Conservation (phyloP, 2,888 invertebrate species). For the Andrena bucephala region DNA sequence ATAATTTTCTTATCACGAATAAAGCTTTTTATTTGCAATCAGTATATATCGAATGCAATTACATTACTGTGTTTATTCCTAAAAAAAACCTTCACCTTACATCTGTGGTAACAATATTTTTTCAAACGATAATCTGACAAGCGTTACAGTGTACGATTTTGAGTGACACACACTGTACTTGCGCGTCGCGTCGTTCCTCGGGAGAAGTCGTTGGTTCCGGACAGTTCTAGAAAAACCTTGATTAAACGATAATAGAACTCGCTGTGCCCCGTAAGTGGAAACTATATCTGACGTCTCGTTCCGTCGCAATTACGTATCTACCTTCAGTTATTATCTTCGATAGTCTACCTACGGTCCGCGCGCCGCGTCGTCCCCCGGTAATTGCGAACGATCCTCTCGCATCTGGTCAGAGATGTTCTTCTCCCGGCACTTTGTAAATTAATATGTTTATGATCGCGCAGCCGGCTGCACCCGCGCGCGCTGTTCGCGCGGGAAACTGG, state of each 20-base stretch:
- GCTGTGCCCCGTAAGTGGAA: slow-evolving; percentile 14
- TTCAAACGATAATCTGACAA: too few species aligned
- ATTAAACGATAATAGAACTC: slow-evolving; percentile 29
- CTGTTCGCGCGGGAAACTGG: slow-evolving; percentile 34
- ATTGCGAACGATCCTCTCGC: slow-evolving; percentile 24
- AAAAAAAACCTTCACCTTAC: too few species aligned
- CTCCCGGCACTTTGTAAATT: slow-evolving; percentile 61
- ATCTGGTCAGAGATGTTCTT: slow-evolving; percentile 18
- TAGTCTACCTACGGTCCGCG: slow-evolving; percentile 14
- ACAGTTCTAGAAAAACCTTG: too few species aligned
- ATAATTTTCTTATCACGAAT: too few species aligned
- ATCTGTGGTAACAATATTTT: too few species aligned
- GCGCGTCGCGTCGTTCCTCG: background rate
- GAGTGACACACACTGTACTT: too few species aligned
- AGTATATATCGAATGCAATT: too few species aligned
- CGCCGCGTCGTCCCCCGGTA: background rate
- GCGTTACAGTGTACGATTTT: too few species aligned
- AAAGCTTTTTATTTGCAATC: too few species aligned
- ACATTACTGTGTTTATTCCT: too few species aligned
- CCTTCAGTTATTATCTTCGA: slow-evolving; percentile 27
- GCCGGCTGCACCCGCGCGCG: slow-evolving; percentile 24
- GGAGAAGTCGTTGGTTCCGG: background rate
- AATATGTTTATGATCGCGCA: slow-evolving; percentile 57
- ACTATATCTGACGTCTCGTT: slow-evolving; percentile 38
- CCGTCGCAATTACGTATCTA: slow-evolving; percentile 19